Evolutionary conservation across 2,888 invertebrate genomes (phyloP).

Genomic region (Gnatocerus cornutus): DNA sequence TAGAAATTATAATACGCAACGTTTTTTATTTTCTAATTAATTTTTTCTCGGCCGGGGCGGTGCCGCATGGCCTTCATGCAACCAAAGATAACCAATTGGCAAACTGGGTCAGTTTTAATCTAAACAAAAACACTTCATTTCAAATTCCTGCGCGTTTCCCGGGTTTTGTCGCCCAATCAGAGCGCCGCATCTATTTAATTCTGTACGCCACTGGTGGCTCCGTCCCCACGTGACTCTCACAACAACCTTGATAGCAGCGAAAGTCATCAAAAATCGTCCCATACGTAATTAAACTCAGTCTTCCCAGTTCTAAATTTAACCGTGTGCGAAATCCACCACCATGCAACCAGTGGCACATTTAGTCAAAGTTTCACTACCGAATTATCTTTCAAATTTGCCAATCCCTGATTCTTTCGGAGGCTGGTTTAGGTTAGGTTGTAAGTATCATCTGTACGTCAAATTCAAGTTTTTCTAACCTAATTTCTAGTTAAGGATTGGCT

Average conservation of each 20-base stretch:
- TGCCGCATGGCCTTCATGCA: too few relatives aligned
- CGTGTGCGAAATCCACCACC: slow-evolving; percentile 1
- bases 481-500: slow-evolving; percentile 89
- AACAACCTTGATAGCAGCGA: too few relatives aligned
- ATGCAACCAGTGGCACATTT: slow-evolving; percentile 87
- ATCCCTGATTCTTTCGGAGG: slow-evolving; percentile 89
- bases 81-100: too few relatives aligned
- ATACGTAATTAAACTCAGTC: slow-evolving; percentile 7
- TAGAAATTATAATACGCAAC: too few relatives aligned
- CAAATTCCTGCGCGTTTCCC: too few relatives aligned
- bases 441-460: slow-evolving; percentile 62
- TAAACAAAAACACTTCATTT: too few relatives aligned
- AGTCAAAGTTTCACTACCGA: slow-evolving; percentile 86
- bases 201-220: slow-evolving; percentile 5
- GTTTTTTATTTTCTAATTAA: too few relatives aligned
- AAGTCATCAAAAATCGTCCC: too few relatives aligned
- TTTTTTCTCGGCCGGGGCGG: too few relatives aligned
- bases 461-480: slow-evolving; percentile 35
- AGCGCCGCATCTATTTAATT: neutral
- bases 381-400: slow-evolving; percentile 88
- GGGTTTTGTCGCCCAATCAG: too few relatives aligned
- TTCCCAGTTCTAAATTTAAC: slow-evolving; percentile 14
- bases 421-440: slow-evolving; percentile 90
- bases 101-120: too few relatives aligned
- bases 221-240: neutral